Evolutionary conservation across 92 coral and sea anemone genomes (phyloP), one percentile per base, ranked within the genome.

Genomic region (Parazoanthus darwini): DNA sequence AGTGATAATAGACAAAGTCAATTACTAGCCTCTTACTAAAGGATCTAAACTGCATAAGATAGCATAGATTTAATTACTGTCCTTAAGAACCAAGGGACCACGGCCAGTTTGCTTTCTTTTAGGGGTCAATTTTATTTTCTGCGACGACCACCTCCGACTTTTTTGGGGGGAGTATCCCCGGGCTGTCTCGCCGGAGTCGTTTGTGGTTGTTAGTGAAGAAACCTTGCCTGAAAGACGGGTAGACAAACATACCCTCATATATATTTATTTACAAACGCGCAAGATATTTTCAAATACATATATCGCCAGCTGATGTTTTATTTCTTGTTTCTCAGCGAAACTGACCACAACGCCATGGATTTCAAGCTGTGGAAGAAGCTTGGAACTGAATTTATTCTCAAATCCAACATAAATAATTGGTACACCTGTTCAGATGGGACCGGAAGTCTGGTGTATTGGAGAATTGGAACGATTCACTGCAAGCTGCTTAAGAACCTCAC

Each of bases 351-450:
- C 46, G 89, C 89, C n/a, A 75, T 86, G 67, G 79, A 46, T 36
- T 86, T 74, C 73, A 42, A 75, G 1, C 71, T 86, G 51, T 86
- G 89, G 89, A 58, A 50, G 38, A 11, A 74, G 18, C 68, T 86
- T 18, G 89, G 89, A 42, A n/a, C 39, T 10, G 82, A 86, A 13
- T 50, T 86, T 8, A 74, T 86, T 8, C n/a, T 86, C 48, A 78
- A 78, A 48, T 78, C 89, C 74, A 86, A 86, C 72, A 86, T 86
- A 22, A 86, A 86, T 42, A 79, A 86, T 37, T 86, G 89, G 89
- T 72, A 48, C 54, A 35, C 25, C 4, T 86, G 89, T 16, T 56
- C 79, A 42, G 72, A 58, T 0, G 73, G 73, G 1, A 46, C 44
- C 73, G 89, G 89, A 86, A 73, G 82, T 44, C 29, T 86, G 44